Percentiles rank a stretch among this genome's conserved stretches.
Evolutionary conservation across 1,140 invertebrate genomes (phyloP).

Genomic region (Brachionus calyciflorus): DNA sequence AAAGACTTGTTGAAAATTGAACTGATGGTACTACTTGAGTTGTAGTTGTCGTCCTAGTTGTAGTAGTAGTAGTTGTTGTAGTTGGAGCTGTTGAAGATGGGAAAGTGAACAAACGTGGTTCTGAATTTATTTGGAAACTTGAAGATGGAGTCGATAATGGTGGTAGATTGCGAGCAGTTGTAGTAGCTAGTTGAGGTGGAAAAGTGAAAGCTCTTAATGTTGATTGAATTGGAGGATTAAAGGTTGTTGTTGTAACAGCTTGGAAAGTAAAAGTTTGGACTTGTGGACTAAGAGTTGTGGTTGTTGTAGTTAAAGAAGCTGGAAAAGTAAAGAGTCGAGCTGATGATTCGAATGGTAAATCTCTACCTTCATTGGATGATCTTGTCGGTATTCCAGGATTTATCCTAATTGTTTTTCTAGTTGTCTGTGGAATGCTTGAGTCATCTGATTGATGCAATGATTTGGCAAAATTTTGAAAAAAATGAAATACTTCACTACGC

Average conservation of each 20-base stretch:
- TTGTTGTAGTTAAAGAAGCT: not conserved
- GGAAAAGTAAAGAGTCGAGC: constrained; percentile 3
- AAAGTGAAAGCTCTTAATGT: no score
- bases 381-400: not conserved
- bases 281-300: not conserved
- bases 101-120: no score
- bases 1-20: no score
- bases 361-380: not conserved
- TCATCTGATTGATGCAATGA: not conserved
- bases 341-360: not conserved
- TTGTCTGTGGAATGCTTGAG: not conserved
- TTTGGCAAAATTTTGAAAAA: not conserved
- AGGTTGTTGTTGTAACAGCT: not conserved
- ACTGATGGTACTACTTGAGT: no score
- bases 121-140: no score
- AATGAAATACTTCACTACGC: not conserved
- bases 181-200: no score
- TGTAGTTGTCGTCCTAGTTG: no score
- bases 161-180: no score
- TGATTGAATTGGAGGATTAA: no score
- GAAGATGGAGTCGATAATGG: no score
- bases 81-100: not conserved
- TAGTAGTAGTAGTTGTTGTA: not conserved
- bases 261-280: not conserved
- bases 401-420: no score